Evolutionary conservation across 2,888 invertebrate genomes (phyloP).

Genomic region (Teleiodes luculella): DNA sequence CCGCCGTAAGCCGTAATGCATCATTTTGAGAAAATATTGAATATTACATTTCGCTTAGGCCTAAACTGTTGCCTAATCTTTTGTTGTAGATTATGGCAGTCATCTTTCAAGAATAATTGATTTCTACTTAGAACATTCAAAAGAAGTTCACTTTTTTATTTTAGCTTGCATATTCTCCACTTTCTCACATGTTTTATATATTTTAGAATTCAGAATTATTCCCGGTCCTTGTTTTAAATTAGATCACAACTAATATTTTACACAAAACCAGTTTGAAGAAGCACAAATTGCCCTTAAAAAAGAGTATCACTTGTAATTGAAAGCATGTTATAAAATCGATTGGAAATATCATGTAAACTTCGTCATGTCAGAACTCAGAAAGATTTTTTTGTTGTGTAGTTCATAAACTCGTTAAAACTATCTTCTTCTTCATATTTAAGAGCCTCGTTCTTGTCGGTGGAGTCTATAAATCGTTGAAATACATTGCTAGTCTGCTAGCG

Average conservation of each 20-base stretch:
- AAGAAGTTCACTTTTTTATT: slow-evolving; percentile 28
- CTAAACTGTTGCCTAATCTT: slow-evolving; percentile 24
- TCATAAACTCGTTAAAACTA: too few species aligned
- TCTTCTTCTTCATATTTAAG: too few species aligned
- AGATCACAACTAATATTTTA: not conserved
- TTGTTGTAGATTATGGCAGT: slow-evolving; percentile 31
- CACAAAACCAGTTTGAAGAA: slow-evolving; percentile 24
- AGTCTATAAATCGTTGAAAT: too few species aligned
- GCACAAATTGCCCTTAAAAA: slow-evolving; percentile 21
- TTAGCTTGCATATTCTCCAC: slow-evolving; percentile 26
- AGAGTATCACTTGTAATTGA: slow-evolving; percentile 30
- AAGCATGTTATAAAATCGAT: slow-evolving; percentile 47
- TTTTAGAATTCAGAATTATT: not conserved
- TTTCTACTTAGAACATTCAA: not conserved
- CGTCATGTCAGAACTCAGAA: not conserved
- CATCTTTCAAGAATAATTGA: slow-evolving; percentile 23
- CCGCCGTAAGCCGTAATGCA: slow-evolving; percentile 7
- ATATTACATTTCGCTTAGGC: not conserved
- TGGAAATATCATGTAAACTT: slow-evolving; percentile 24
- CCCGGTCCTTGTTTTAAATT: not conserved
- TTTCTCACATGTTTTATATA: not conserved
- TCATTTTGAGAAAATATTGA: slow-evolving; percentile 6
- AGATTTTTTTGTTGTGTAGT: not conserved
- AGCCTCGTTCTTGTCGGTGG: too few species aligned
- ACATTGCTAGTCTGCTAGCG: too few species aligned